Evolutionary conservation across 2,888 invertebrate genomes (phyloP), one percentile per base, ranked within the genome.

Genomic region (Drosophila acutilabella): DNA sequence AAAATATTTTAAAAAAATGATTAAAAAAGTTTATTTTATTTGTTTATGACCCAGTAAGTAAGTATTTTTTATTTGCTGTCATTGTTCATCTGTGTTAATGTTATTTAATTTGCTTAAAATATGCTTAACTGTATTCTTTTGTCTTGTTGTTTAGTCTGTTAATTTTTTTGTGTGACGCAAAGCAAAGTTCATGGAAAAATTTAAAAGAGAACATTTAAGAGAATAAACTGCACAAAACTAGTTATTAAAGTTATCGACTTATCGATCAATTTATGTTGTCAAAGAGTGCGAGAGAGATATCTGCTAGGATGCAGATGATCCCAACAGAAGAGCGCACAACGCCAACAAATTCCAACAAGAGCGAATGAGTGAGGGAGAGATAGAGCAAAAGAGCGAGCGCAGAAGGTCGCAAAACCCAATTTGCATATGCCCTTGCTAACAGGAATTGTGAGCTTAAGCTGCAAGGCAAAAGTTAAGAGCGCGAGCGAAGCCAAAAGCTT

Each of bases 371-470:
- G 4, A 4, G 20, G 40, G 30, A 23, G n/a, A 20, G 42, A 7
- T 30, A n/a, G 52, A 41, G 59, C 11, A 33, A n/a, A 26, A 44
- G 23, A 40, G 68, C 8, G 38, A 53, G 52, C 33, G 51, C 66
- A 76, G 75, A 76, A 77, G 74, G 78, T 68, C 74, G 68, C 50
- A 59, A 64, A 58, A 48, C 33, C 26, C 64, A 71, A 78, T 78
- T 78, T 71, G 70, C 78, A 74, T 78, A 78, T 78, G 78, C 78
- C 78, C 78, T 78, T 78, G 78, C 78, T 70, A 71, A 70, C 78
- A 71, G 74, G 78, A 77, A 77, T 73, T 67, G 65, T 30, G 42
- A 68, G 59, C 51, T 61, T 56, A 10, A 64, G 60, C 38, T 44
- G 51, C 16, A 20, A 59, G 60, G 26, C 52, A 54, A 14, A 42